Conservation (phyloP, 2,888 invertebrate genomes). For the Trachelus iudaicus region DNA sequence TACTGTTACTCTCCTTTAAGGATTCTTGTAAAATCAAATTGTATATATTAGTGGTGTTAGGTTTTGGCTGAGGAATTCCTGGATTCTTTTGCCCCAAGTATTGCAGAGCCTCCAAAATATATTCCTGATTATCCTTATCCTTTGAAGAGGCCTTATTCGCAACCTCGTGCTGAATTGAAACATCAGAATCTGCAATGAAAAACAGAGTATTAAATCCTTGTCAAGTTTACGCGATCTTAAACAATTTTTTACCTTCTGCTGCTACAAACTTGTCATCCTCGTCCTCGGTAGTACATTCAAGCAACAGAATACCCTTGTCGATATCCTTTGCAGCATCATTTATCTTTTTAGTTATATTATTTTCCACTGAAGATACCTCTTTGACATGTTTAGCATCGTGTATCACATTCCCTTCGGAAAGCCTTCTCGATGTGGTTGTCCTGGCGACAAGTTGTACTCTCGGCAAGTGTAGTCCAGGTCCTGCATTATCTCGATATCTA, state of each 20-base stretch:
- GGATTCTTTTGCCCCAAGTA: not conserved
- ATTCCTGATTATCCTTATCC: not conserved
- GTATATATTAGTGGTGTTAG: not conserved
- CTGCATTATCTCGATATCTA: constrained; percentile 13
- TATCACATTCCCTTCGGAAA: not conserved
- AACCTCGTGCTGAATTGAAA: not conserved
- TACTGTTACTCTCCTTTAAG: not conserved
- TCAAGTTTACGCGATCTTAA: not conserved
- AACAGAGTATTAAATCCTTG: not conserved
- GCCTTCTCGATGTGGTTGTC: not conserved
- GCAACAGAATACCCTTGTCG: not conserved
- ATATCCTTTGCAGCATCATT: not conserved
- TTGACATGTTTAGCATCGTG: not conserved
- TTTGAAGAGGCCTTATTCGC: not conserved
- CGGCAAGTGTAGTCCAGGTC: constrained; percentile 10
- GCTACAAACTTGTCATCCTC: not conserved
- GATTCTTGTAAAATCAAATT: not conserved
- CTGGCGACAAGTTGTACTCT: constrained; percentile 13
- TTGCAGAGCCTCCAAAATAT: not conserved
- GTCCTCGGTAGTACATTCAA: not conserved
- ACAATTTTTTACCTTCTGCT: not conserved
- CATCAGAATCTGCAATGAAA: not conserved
- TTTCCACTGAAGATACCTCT: not conserved
- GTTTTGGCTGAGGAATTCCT: not conserved
- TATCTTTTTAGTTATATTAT: not conserved